Evolutionary conservation across 2,888 invertebrate genomes (phyloP).

Genomic region (Halictus quadricinctus): DNA sequence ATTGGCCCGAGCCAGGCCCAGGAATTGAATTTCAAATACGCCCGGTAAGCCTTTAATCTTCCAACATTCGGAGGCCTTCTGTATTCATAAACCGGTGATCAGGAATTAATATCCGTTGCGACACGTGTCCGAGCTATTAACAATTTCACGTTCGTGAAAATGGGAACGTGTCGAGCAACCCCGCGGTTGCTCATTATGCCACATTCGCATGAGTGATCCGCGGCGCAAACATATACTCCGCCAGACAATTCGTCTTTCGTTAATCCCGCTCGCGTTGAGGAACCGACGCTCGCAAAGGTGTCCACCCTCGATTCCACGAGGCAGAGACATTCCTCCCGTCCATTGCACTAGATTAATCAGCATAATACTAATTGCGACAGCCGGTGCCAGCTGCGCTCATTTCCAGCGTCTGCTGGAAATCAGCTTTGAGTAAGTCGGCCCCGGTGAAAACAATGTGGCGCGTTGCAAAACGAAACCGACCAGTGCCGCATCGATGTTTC

Average conservation of each 20-base stretch:
- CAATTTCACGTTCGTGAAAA: slow-evolving; percentile 9
- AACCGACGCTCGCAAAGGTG: slow-evolving; percentile 1
- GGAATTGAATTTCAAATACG: slow-evolving; percentile 5
- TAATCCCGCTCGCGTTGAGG: slow-evolving; percentile 28
- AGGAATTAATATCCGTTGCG: neutral
- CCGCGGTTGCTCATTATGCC: slow-evolving; percentile 6
- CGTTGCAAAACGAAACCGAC: neutral
- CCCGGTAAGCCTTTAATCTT: slow-evolving; percentile 4
- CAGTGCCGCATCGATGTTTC: neutral
- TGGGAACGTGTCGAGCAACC: neutral
- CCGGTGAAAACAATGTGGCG: slow-evolving; percentile 42
- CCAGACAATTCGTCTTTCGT: slow-evolving; percentile 1
- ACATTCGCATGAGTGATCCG: neutral
- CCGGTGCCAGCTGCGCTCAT: slow-evolving; percentile 49
- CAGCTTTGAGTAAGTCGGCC: slow-evolving; percentile 47
- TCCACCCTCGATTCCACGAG: slow-evolving; percentile 35
- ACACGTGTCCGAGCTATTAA: neutral
- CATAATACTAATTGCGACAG: slow-evolving; percentile 63
- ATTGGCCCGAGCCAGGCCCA: no score
- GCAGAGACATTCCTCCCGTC: slow-evolving; percentile 28
- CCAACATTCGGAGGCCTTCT: neutral
- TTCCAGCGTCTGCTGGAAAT: slow-evolving; percentile 44
- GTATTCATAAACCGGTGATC: neutral
- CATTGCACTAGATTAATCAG: slow-evolving; percentile 53
- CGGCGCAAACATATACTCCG: neutral